Evolutionary conservation across 1,140 invertebrate species (phyloP).

Genomic region (Stegodyphus dumicola): DNA sequence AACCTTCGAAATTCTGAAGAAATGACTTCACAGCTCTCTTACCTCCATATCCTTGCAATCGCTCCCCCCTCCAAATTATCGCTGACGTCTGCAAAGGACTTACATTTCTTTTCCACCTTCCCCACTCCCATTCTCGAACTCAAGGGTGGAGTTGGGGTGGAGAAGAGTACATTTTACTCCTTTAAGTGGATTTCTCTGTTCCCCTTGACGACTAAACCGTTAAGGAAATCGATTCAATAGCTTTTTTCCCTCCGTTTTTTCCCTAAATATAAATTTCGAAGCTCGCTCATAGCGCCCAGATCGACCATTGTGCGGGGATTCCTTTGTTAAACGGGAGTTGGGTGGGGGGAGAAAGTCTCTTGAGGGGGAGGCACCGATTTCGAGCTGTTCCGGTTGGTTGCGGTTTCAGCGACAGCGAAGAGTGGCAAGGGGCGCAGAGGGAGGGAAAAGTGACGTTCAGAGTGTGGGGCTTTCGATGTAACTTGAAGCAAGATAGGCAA

Average conservation of each 20-base stretch:
- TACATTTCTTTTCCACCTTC: slow-evolving; percentile 45
- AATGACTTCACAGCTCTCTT: not conserved
- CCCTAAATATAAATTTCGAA: no score
- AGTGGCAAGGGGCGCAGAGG: not conserved
- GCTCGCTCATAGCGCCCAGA: not conserved
- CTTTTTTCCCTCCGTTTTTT: not conserved
- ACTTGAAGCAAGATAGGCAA: not conserved
- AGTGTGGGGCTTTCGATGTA: not conserved
- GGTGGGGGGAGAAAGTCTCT: not conserved
- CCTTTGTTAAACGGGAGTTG: slow-evolving; percentile 13
- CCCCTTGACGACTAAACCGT: slow-evolving; percentile 55
- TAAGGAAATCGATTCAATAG: slow-evolving; percentile 52
- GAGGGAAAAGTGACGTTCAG: not conserved
- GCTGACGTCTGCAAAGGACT: slow-evolving; percentile 53
- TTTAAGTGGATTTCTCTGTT: slow-evolving; percentile 60
- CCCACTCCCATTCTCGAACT: not conserved
- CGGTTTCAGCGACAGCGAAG: not conserved
- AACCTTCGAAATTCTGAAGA: not conserved
- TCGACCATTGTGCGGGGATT: slow-evolving; percentile 8
- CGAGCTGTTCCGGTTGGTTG: slow-evolving; percentile 11
- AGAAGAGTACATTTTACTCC: slow-evolving; percentile 43
- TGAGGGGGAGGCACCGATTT: not conserved
- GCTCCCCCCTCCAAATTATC: slow-evolving; percentile 24
- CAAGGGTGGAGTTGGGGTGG: not conserved
- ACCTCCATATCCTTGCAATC: not conserved